A percentile compares a stretch with the other conserved stretches of the same genome.
phyloP scores from a whole-genome alignment of 2,888 invertebrate species.

The Diarsia brunnea region DNA sequence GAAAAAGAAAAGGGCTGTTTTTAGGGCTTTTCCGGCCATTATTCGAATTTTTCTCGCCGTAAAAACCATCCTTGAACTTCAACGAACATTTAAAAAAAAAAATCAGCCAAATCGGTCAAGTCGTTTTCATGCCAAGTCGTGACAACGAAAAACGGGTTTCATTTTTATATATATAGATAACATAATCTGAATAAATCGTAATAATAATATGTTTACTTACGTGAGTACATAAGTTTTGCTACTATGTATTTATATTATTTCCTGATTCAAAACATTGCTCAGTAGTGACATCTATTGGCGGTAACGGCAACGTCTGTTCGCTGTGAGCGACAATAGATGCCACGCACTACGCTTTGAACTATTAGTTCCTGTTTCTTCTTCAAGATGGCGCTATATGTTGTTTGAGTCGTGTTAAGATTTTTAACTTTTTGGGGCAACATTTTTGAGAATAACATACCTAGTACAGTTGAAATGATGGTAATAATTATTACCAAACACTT shows the following conservation, averaged over 20 bases:
- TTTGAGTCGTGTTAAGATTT: not conserved
- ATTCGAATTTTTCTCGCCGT: too few relatives aligned
- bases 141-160: too few relatives aligned
- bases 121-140: too few relatives aligned
- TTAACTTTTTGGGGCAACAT: not conserved
- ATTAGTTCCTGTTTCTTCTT: slow-evolving; percentile 28
- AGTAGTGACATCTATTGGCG: slow-evolving; percentile 55
- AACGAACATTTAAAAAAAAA: too few relatives aligned
- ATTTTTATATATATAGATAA: too few relatives aligned
- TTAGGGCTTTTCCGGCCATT: too few relatives aligned
- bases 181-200: too few relatives aligned
- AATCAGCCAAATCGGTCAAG: too few relatives aligned
- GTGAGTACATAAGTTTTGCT: not conserved
- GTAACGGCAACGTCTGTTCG: not conserved
- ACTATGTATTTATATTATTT: too few relatives aligned
- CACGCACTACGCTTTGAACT: slow-evolving; percentile 8
- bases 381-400: slow-evolving; percentile 31
- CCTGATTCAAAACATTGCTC: not conserved
- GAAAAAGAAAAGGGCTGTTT: too few relatives aligned
- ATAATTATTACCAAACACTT: not conserved
- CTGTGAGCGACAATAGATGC: slow-evolving; percentile 32
- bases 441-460: not conserved
- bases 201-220: too few relatives aligned
- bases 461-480: not conserved
- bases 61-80: too few relatives aligned